A percentile compares a stretch with the other conserved stretches of the same genome.
phyloP scores from a whole-genome alignment of 2,888 invertebrate species.

The Charanyca ferruginea region DNA sequence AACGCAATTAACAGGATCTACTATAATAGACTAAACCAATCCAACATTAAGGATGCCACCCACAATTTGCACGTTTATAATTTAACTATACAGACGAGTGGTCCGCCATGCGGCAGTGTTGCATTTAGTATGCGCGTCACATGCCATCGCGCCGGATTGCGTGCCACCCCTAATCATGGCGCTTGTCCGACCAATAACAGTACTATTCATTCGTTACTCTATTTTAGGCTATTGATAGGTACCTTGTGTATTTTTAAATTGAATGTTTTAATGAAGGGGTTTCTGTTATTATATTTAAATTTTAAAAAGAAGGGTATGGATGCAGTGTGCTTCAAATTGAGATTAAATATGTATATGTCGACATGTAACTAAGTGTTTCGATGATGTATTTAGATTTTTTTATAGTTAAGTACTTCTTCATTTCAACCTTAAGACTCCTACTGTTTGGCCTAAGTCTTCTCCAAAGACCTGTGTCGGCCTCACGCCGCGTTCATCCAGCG shows the following conservation, averaged over 20 bases:
- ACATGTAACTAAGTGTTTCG: no score
- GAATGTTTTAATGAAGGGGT: slow-evolving; percentile 9
- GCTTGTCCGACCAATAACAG: slow-evolving; percentile 76
- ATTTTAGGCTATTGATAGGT: slow-evolving; percentile 32
- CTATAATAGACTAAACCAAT: slow-evolving; percentile 10
- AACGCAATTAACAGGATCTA: slow-evolving; percentile 28
- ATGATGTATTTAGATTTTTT: no score
- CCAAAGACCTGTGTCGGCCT: no score
- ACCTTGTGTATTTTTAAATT: slow-evolving; percentile 24
- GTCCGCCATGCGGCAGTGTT: slow-evolving; percentile 32
- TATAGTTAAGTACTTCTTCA: no score
- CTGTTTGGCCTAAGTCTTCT: no score
- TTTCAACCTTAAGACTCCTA: no score
- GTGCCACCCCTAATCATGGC: slow-evolving; percentile 77
- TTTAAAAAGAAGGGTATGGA: no score
- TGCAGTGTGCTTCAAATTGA: background rate
- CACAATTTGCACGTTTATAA: slow-evolving; percentile 58
- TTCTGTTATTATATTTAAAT: no score
- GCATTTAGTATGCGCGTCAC: slow-evolving; percentile 75
- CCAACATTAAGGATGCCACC: slow-evolving; percentile 35
- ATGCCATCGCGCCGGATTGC: slow-evolving; percentile 69
- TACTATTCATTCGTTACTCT: slow-evolving; percentile 78
- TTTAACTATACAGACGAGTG: slow-evolving; percentile 52
- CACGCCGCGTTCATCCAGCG: no score
- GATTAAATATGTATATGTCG: no score